phyloP scores from a whole-genome alignment of 92 coral and sea anemone species.

The Blastomussa wellsi region DNA sequence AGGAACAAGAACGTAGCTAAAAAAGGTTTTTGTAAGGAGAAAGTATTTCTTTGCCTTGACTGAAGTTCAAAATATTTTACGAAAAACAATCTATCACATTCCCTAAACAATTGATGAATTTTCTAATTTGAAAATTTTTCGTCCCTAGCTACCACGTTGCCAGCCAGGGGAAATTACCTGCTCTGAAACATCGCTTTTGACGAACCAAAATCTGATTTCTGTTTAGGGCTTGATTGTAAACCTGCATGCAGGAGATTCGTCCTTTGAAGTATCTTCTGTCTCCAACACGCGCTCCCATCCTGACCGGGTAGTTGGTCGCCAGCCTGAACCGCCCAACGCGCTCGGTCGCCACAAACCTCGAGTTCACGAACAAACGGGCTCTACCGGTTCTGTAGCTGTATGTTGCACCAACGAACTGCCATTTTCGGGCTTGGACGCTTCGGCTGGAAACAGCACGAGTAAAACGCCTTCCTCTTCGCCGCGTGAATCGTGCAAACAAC shows the following conservation, averaged over 20 bases:
- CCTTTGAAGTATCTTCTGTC: slow-evolving; percentile 63
- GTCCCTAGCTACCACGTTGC: neutral
- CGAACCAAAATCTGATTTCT: slow-evolving; percentile 45
- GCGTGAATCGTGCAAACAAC: slow-evolving; percentile 60
- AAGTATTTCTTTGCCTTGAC: too few relatives aligned
- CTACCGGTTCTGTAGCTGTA: slow-evolving; percentile 59
- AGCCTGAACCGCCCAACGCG: slow-evolving; percentile 51
- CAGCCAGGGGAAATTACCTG: slow-evolving; percentile 30
- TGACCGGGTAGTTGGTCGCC: slow-evolving; percentile 59
- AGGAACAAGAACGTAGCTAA: too few relatives aligned
- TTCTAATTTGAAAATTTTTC: neutral
- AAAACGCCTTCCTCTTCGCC: slow-evolving; percentile 48
- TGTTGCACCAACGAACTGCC: slow-evolving; percentile 71
- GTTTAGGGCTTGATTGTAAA: slow-evolving; percentile 45
- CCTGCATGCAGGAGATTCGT: slow-evolving; percentile 67
- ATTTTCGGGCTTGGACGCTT: slow-evolving; percentile 30
- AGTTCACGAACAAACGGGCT: slow-evolving; percentile 58
- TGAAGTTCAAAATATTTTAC: too few relatives aligned
- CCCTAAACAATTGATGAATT: neutral
- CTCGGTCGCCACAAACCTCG: slow-evolving; percentile 43
- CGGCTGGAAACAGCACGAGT: slow-evolving; percentile 25
- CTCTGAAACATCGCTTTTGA: slow-evolving; percentile 61
- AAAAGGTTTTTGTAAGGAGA: too few relatives aligned
- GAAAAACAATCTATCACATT: neutral
- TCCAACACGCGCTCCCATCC: slow-evolving; percentile 61